Conservation (phyloP, 2,888 invertebrate species). For the Nebria salina region DNA sequence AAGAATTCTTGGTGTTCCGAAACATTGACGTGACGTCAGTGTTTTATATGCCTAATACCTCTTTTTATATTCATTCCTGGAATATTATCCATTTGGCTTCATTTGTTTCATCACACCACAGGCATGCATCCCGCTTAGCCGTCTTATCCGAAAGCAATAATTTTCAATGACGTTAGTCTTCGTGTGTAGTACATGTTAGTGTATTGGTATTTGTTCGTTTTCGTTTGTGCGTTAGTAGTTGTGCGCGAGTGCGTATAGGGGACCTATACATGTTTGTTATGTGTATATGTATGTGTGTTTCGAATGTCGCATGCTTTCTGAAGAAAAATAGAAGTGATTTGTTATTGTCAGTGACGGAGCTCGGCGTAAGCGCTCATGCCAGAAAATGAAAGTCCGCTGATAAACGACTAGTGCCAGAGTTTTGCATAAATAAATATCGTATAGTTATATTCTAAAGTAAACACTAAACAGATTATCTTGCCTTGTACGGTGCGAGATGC, state of each 20-base stretch:
- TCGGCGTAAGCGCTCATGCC: conserved; percentile 57
- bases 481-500: background rate
- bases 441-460: conserved; percentile 52
- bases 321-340: conserved; percentile 59
- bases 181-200: conserved; percentile 22
- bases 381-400: conserved; percentile 61
- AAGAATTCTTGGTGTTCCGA: too few species aligned
- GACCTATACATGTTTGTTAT: conserved; percentile 2
- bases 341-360: conserved; percentile 55
- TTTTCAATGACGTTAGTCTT: conserved; percentile 40
- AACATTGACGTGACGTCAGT: too few species aligned
- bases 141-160: conserved; percentile 43
- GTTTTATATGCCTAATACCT: background rate
- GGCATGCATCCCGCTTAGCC: conserved; percentile 26
- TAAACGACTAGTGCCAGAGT: conserved; percentile 60
- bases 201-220: conserved; percentile 11
- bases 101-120: conserved; percentile 31
- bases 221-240: background rate
- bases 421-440: conserved; percentile 61
- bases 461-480: conserved; percentile 10
- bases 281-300: conserved; percentile 33
- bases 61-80: conserved; percentile 20
- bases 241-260: conserved; percentile 8
- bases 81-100: conserved; percentile 15
- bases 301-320: conserved; percentile 48